Percentiles rank a stretch among this genome's conserved stretches.
These are phyloP conservation scores for Halesus radiatus DNA, from an alignment of 1,140 invertebrate species.

Conservation along the genomic window DNA sequence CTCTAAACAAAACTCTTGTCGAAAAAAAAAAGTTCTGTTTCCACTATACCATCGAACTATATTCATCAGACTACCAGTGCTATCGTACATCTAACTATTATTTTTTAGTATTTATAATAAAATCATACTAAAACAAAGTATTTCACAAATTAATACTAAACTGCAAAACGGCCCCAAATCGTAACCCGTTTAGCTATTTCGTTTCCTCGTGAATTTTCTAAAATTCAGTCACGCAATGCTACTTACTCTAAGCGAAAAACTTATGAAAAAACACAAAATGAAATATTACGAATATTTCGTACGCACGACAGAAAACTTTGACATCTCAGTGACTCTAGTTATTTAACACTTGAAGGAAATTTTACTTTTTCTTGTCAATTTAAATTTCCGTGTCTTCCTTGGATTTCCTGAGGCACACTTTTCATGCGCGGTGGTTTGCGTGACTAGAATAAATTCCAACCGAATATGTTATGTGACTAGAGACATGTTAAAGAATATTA, in stretches of 20 bases:
- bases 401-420: conserved; percentile 21
- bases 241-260: conserved; percentile 6
- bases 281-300: conserved; percentile 11
- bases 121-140: too few relatives aligned
- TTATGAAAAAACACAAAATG: neutral
- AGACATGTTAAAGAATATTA: neutral
- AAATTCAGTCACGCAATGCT: neutral
- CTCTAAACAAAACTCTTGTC: too few relatives aligned
- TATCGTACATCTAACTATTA: too few relatives aligned
- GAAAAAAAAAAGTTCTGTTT: too few relatives aligned
- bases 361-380: conserved; percentile 22
- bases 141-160: too few relatives aligned
- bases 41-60: too few relatives aligned
- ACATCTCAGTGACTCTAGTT: conserved; percentile 21
- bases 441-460: conserved; percentile 9
- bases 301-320: conserved; percentile 12
- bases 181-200: too few relatives aligned
- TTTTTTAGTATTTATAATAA: too few relatives aligned
- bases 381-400: conserved; percentile 20
- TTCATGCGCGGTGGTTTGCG: neutral
- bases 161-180: too few relatives aligned
- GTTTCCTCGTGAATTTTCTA: too few relatives aligned
- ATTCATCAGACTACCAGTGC: too few relatives aligned
- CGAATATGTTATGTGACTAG: neutral
- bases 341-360: conserved; percentile 22